phyloP scores from a whole-genome alignment of 2,888 invertebrate genomes.

The Pollenia amentaria region DNA sequence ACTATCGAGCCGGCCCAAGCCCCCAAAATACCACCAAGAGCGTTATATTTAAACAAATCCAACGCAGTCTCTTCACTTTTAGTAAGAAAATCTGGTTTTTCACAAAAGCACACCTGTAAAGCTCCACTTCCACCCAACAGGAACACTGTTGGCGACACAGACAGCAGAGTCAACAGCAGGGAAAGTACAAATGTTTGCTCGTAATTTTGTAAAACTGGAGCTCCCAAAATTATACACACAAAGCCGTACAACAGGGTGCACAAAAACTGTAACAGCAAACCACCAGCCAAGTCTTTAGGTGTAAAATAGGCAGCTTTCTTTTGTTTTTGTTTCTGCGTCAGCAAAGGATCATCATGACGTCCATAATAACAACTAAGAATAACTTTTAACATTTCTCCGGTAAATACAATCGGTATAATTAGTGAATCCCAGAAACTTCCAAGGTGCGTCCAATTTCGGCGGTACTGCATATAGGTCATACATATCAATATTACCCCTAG shows the following conservation, averaged over 20 bases:
- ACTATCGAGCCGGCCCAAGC: slow-evolving; percentile 92
- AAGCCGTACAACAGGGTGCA: slow-evolving; percentile 82
- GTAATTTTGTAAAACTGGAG: slow-evolving; percentile 83
- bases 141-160: slow-evolving; percentile 83
- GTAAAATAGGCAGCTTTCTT: slow-evolving; percentile 81
- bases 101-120: slow-evolving; percentile 84
- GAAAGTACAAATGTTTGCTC: slow-evolving; percentile 84
- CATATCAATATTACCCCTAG: slow-evolving; percentile 82
- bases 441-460: slow-evolving; percentile 81
- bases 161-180: slow-evolving; percentile 82
- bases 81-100: slow-evolving; percentile 82
- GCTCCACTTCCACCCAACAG: slow-evolving; percentile 83
- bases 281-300: slow-evolving; percentile 80
- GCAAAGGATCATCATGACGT: slow-evolving; percentile 78
- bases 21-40: slow-evolving; percentile 86
- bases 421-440: slow-evolving; percentile 83
- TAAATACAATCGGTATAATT: slow-evolving; percentile 82
- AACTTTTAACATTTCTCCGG: slow-evolving; percentile 82
- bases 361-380: slow-evolving; percentile 81
- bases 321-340: slow-evolving; percentile 81
- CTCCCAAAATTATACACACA: slow-evolving; percentile 84
- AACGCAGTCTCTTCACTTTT: slow-evolving; percentile 83
- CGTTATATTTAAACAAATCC: slow-evolving; percentile 83
- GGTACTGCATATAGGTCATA: slow-evolving; percentile 83
- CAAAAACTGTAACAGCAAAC: slow-evolving; percentile 81